Base-by-base conservation (phyloP, 2,797 vertebrate genomes). In the Chelon auratus region DNA sequence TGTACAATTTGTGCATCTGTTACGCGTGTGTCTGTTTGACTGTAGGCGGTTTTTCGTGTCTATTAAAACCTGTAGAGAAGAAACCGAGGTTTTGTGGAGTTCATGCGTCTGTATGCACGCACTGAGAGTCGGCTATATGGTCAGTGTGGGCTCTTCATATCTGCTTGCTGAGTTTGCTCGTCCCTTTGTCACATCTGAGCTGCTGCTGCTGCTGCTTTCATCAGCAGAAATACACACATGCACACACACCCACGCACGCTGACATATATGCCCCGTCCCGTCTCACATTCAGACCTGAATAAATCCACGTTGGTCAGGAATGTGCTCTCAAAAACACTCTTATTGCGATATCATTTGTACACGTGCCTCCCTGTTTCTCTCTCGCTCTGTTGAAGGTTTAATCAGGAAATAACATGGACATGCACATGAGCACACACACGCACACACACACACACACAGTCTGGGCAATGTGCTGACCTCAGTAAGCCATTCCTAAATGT, bases 161-260 rank as follows among this genome's bases (percentile, higher is more conserved):
- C 5, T 77, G 81, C 79, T 84, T 87, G 96, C 96, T 97, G 97
- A 97, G 94, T 74, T 83, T 84, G 95, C 93, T 88, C 61, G 88
- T 96, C 95, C 93, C 93, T 96, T 97, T 96, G 96, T 97, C 89
- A 87, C 56, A 7, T 78, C 76, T 77, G 89, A 89, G 86, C 90
- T 84, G 87, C 91, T 76, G 86, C 90, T 84, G 87, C 91, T 76
- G 85, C 87, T 92, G 90, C 89, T 84, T 75, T 87, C 92, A 81
- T 95, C 94, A 89, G 93, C 93, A 93, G 91, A 94, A 93, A 92
- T 80, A 83, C 68, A 80, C 72, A 42, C 55, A 53, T 50, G 39
- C 62, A 56, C 42, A n/a, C 47, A 45, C 69, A 17, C 74, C 30
- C 56, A 47, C 62, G 54, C 45, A 75, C 69, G 70, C 52, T 42